Evolutionary conservation across 2,888 invertebrate species (phyloP).

Genomic region (Melieria crassipennis): DNA sequence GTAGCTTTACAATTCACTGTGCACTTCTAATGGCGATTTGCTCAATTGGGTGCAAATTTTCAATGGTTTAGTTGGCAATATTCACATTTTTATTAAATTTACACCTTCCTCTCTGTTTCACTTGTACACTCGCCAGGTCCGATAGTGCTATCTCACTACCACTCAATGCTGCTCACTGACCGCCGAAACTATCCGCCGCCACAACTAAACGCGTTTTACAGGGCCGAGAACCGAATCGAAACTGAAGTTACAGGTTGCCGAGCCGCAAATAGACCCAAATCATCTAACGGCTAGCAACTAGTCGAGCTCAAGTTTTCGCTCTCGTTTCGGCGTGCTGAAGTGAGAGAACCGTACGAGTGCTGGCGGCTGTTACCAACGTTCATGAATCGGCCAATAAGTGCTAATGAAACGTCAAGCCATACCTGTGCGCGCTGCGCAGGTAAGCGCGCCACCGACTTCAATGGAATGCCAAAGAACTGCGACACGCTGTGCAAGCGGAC

Average conservation of each 20-base stretch:
- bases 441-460: too few relatives aligned
- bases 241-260: conserved; percentile 31
- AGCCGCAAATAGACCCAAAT: neutral
- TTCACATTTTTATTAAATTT: conserved; percentile 21
- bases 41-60: too few relatives aligned
- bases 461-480: too few relatives aligned
- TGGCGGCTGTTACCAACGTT: conserved; percentile 6
- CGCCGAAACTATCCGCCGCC: neutral
- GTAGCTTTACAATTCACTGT: too few relatives aligned
- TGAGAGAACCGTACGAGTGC: conserved; percentile 17
- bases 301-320: neutral
- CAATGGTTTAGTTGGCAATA: too few relatives aligned
- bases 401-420: too few relatives aligned
- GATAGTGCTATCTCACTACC: conserved; percentile 25
- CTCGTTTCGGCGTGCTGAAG: conserved; percentile 20
- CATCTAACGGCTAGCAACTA: neutral
- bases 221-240: conserved; percentile 22
- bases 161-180: conserved; percentile 5
- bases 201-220: conserved; percentile 7
- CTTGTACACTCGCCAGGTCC: conserved; percentile 39
- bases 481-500: neutral
- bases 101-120: conserved; percentile 34
- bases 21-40: too few relatives aligned
- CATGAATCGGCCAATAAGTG: too few relatives aligned
- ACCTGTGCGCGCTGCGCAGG: too few relatives aligned